Base-by-base conservation (phyloP, 2,113 vertebrate genomes). In the Prionailurus bengalensis region DNA sequence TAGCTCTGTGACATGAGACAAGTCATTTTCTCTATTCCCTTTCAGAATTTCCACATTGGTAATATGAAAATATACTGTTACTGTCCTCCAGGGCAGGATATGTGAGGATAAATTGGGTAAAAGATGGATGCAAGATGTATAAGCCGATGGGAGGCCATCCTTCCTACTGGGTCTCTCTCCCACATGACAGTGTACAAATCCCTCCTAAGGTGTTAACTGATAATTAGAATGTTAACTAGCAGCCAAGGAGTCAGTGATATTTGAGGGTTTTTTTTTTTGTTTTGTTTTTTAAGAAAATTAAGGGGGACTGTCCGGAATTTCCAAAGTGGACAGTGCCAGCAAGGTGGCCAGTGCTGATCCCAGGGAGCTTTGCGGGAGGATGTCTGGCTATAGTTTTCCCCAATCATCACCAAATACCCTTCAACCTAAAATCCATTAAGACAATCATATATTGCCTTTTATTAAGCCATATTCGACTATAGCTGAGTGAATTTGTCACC, bases 1-100 rank as follows among this genome's bases (percentile, higher is more conserved):
- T 86, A 98, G 94, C 48, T 93, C 66, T 86, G 74, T 71, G 89
- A 97, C 48, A 48, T 5, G 78, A 95, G 61, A 91, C 39, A 93
- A 95, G 73, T 42, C 73, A 61, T 89, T 93, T 88, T 74, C 81
- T 91, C 45, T 85, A 86, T 58, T 95, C 78, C 83, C 70, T 66
- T 93, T 95, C 53, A 78, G 66, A 91, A 82, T 89, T 55, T 82
- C 73, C 82, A 86, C 79, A 68, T 88, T 81, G 68, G 36, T 91
- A 80, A 82, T 68, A 94, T 83, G 86, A 96, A 87, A 88, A 93
- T 93, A 93, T 45, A 89, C 78, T 80, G 63, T 33, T 39, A 76
- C 82, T 83, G 48, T 48, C 68, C 89, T 96, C 92, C 63, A 48
- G 86, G 80, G 86, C 68, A 91, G 63, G 74, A 25, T 79, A 33